phyloP scores from a whole-genome alignment of 64 coral and sea anemone genomes.

The Orbicella faveolata region DNA sequence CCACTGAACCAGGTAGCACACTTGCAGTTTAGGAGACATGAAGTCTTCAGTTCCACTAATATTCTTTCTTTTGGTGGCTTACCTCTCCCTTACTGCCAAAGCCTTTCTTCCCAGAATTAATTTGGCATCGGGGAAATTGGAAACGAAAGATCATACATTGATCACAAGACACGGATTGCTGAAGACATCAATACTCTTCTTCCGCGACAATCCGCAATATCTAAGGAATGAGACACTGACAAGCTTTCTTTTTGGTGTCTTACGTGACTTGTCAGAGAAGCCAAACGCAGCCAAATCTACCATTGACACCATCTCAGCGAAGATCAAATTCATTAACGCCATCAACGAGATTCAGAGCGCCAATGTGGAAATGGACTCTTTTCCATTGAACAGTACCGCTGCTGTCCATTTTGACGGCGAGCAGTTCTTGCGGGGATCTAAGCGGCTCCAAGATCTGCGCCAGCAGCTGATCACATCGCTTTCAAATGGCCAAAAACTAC shows the following conservation, averaged over 20 bases:
- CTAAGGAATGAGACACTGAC: constrained; percentile 20
- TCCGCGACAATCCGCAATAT: constrained; percentile 47
- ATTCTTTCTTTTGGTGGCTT: neutral
- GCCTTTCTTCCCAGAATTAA: constrained; percentile 24
- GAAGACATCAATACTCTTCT: neutral
- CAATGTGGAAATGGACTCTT: constrained; percentile 59
- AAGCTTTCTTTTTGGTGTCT: constrained; percentile 10
- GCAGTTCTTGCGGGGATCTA: constrained; percentile 35
- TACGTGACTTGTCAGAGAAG: constrained; percentile 6
- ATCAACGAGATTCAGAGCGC: constrained; percentile 63
- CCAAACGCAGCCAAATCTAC: neutral
- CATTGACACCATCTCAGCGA: constrained; percentile 47
- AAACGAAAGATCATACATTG: constrained; percentile 16
- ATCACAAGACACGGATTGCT: constrained; percentile 31
- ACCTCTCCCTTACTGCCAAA: neutral
- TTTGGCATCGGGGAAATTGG: neutral
- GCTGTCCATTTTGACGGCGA: constrained; percentile 76
- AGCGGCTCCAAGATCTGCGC: constrained; percentile 45
- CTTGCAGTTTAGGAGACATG: too few relatives aligned
- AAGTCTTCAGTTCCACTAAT: neutral
- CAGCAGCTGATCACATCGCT: constrained; percentile 48
- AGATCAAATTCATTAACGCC: constrained; percentile 67
- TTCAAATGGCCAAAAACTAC: constrained; percentile 44
- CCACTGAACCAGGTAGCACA: too few relatives aligned
- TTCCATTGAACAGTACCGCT: constrained; percentile 17